Conservation (phyloP, 2,797 vertebrate species). For the Sitta carolinensis region DNA sequence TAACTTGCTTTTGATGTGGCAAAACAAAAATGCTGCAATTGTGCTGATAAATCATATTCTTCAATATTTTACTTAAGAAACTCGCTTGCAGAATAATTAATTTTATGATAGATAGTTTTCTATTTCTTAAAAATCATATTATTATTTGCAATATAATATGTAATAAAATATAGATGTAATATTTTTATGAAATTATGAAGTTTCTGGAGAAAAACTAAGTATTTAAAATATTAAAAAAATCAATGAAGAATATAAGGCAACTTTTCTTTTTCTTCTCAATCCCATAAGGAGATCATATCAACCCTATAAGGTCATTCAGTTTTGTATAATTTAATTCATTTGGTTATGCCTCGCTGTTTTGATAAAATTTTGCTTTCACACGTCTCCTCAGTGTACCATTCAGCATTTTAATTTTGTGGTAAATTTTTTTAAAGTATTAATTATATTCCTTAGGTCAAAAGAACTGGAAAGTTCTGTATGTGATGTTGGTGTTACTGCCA, state of each 20-base stretch:
- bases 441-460: constrained; percentile 9
- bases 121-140: neutral
- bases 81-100: neutral
- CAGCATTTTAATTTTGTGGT: neutral
- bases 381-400: neutral
- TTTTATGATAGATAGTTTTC: neutral
- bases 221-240: neutral
- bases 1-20: neutral
- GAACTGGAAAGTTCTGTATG: constrained; percentile 15
- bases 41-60: neutral
- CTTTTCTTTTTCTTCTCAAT: neutral
- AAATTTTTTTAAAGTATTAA: constrained; percentile 25
- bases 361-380: neutral
- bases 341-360: neutral
- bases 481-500: constrained; percentile 34
- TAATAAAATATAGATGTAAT: neutral
- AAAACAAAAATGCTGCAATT: neutral
- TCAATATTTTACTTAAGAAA: neutral
- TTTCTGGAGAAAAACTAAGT: neutral
- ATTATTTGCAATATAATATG: neutral
- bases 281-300: neutral
- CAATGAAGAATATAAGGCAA: neutral
- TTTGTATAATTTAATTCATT: neutral
- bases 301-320: neutral
- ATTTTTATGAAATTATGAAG: neutral